Evolutionary conservation across 2,797 vertebrate genomes (phyloP), one percentile per base, ranked within the genome.

Genomic region (Saguinus oedipus): DNA sequence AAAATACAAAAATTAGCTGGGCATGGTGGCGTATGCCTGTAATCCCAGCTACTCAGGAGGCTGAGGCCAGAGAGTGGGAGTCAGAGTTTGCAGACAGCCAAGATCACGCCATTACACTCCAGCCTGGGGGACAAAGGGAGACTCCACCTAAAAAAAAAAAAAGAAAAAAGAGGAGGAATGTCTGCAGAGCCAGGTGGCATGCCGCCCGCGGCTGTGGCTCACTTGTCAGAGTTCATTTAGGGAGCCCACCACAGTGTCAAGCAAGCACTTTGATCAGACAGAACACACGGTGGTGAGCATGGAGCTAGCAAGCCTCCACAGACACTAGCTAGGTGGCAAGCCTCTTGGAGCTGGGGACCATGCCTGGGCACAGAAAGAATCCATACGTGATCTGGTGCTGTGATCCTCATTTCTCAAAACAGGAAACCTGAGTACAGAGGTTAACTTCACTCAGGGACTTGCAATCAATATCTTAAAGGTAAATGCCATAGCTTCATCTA

Each of bases 161-260:
- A 19, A 53, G 42, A 53, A 53, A 55, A 7, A 46, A 46, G 2
- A 14, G 46, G 88, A 96, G 53, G 92, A 84, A 53, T 5, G 82
- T 68, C 57, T 88, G 27, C 53, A 4, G 15, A 53, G 57, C 70
- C 24, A 4, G 83, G 55, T 3, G 10, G 80, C 48, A n/a, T 9
- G 46, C 59, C 8, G 24, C 26, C 59, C 8, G 24, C 26, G 22
- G 6, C 22, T 0, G 12, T 1, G 13, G 15, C 30, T 50, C 17
- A 33, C 79, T 30, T 30, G 44, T 53, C 19, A 15, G 53, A 12
- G 64, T 13, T 50, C 33, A 0, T 36, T 72, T 68, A 42, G 22
- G 3, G 13, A 10, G 11, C 36, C 6, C 1, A 2, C 70, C 7
- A 26, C 12, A 0, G 3, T 7, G 2, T 9, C 0, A 27, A 46